Evolutionary conservation across 1,140 invertebrate genomes (phyloP).

Genomic region (Lerema accius): DNA sequence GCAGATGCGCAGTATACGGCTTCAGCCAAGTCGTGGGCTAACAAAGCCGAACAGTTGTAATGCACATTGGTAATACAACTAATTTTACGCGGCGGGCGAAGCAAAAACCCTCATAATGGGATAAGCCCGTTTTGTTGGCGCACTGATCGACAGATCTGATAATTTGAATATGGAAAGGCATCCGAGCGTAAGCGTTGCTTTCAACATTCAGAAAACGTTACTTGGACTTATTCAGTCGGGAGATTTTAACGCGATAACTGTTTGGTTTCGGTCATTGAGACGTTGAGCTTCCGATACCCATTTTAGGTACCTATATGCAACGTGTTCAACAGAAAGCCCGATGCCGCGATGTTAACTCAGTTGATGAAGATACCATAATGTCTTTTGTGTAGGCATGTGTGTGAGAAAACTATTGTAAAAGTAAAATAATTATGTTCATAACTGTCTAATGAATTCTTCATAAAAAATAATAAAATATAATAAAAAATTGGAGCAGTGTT

Average conservation of each 20-base stretch:
- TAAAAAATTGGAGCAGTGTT: no score
- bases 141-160: conserved; percentile 75
- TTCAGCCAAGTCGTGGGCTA: conserved; percentile 22
- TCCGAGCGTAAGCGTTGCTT: conserved; percentile 42
- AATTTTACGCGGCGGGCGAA: conserved; percentile 58
- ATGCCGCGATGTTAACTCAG: no score
- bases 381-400: no score
- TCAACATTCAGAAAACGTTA: conserved; percentile 8
- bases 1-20: conserved; percentile 64
- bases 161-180: conserved; percentile 78
- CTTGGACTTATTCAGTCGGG: background rate
- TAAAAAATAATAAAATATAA: no score
- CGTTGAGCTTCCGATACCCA: background rate
- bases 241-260: conserved; percentile 21
- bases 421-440: no score
- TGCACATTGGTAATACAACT: conserved; percentile 60
- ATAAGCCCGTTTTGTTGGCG: conserved; percentile 49
- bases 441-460: no score
- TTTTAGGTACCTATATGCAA: no score
- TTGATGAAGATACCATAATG: background rate
- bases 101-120: conserved; percentile 41
- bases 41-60: conserved; percentile 62
- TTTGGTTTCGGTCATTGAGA: conserved; percentile 1
- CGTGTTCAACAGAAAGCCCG: background rate
- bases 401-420: no score